A percentile compares a stretch with the other conserved stretches of the same genome.
Evolutionary conservation across 1,140 invertebrate species (phyloP).

Genomic region (Drosophila simulans): DNA sequence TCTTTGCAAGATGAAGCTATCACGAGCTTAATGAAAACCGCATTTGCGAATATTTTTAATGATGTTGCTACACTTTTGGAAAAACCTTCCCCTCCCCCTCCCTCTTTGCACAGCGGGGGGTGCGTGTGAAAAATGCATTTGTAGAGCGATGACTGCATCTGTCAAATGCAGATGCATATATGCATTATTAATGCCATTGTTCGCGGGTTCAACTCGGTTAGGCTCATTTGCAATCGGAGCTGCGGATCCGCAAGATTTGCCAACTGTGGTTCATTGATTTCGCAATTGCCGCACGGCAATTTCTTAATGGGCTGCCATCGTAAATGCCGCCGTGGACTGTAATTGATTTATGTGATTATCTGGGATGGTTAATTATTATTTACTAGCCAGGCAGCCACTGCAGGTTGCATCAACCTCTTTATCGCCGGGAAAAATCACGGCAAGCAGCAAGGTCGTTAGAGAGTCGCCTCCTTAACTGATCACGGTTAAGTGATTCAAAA

Average conservation of each 20-base stretch:
- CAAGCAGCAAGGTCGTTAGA: constrained; percentile 69
- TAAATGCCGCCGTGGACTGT: constrained; percentile 6
- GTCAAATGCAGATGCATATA: constrained; percentile 38
- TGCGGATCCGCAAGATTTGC: constrained; percentile 16
- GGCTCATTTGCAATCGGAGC: constrained; percentile 39
- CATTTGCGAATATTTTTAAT: constrained; percentile 17
- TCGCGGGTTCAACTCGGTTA: constrained; percentile 50
- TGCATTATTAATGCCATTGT: constrained; percentile 65
- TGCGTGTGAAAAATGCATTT: constrained; percentile 68
- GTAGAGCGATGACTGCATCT: constrained; percentile 48
- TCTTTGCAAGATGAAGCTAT: not conserved
- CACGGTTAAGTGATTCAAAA: constrained; percentile 55
- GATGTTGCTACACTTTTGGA: constrained; percentile 34
- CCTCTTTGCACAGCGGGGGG: constrained; percentile 37
- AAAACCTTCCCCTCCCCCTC: not conserved
- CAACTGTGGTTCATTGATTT: constrained; percentile 62
- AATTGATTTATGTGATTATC: constrained; percentile 53
- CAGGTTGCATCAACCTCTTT: constrained; percentile 63
- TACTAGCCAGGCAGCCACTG: not conserved
- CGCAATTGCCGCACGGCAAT: constrained; percentile 40
- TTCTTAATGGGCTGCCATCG: constrained; percentile 35
- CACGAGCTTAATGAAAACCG: not conserved
- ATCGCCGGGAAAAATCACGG: constrained; percentile 47
- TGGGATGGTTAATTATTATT: constrained; percentile 52
- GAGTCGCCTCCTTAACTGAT: constrained; percentile 58